A percentile compares a stretch with the other conserved stretches of the same genome.
Conservation (phyloP, 37 sponge, comb jelly and placozoan genomes). For the Tethya wilhelma region DNA sequence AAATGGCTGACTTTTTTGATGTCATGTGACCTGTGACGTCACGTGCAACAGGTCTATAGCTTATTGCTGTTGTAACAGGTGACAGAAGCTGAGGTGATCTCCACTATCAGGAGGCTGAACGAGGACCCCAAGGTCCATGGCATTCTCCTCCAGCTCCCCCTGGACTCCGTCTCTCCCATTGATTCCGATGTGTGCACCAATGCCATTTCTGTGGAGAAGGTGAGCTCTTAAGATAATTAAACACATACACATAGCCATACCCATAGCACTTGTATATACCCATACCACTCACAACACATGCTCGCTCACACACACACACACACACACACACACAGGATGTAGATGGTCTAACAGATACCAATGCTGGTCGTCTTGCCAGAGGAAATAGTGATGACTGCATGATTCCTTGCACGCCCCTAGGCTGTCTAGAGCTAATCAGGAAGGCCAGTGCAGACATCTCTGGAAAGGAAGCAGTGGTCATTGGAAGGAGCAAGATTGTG, state of each 20-base stretch:
- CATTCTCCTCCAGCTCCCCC: conserved; percentile 89
- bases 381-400: conserved; percentile 54
- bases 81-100: conserved; percentile 63
- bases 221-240: neutral
- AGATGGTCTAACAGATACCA: conserved; percentile 91
- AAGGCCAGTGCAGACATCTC: conserved; percentile 67
- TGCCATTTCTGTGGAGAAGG: conserved; percentile 65
- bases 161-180: conserved; percentile 57
- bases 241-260: too few species aligned
- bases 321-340: conserved; percentile 87
- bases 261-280: too few species aligned
- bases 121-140: conserved; percentile 82
- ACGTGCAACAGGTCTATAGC: neutral
- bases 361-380: conserved; percentile 83
- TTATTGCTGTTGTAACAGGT: neutral
- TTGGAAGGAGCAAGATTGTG: conserved; percentile 96
- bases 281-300: conserved; percentile 7
- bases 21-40: too few species aligned
- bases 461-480: conserved; percentile 86
- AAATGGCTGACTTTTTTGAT: too few species aligned
- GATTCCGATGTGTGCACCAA: conserved; percentile 80
- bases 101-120: conserved; percentile 60
- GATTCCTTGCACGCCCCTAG: conserved; percentile 95
- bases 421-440: conserved; percentile 90
- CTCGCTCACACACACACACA: neutral